Conservation (phyloP, 2,888 invertebrate genomes). For the Neelides folsomi region DNA sequence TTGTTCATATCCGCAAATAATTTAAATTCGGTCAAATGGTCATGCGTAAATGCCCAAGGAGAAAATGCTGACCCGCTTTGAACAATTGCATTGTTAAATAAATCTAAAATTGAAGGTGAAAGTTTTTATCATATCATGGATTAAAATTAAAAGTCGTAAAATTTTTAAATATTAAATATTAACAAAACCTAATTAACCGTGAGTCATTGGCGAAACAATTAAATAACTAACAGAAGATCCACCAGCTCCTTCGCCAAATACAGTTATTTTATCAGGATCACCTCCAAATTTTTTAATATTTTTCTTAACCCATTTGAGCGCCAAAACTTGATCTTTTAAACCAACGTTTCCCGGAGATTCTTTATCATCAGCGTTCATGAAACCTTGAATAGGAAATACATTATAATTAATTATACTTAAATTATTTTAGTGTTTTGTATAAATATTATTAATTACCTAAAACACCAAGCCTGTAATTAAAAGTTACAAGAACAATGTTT, state of each 20-base stretch:
- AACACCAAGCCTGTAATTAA: conserved; percentile 9
- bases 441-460: background rate
- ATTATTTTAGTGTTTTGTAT: too few relatives aligned
- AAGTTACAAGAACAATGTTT: conserved; percentile 9
- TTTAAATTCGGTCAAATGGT: background rate
- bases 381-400: background rate
- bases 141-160: too few relatives aligned
- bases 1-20: background rate
- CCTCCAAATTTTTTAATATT: conserved; percentile 13
- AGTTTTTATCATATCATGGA: too few relatives aligned
- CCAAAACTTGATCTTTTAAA: conserved; percentile 13
- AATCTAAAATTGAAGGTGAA: conserved; percentile 9
- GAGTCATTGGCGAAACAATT: conserved; percentile 12
- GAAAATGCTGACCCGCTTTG: conserved; percentile 13
- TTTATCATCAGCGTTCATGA: too few relatives aligned
- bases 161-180: background rate
- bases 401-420: too few relatives aligned
- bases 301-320: conserved; percentile 8
- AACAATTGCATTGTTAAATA: conserved; percentile 11
- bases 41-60: conserved; percentile 15
- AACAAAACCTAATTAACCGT: conserved; percentile 1
- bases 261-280: conserved; percentile 7
- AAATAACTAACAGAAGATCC: conserved; percentile 12
- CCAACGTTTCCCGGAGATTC: conserved; percentile 13
- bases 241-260: conserved; percentile 11